Evolutionary conservation across 2,113 vertebrate species (phyloP), one percentile per base, ranked within the genome.

Genomic region (Hypocryptadius cinnamomeus): DNA sequence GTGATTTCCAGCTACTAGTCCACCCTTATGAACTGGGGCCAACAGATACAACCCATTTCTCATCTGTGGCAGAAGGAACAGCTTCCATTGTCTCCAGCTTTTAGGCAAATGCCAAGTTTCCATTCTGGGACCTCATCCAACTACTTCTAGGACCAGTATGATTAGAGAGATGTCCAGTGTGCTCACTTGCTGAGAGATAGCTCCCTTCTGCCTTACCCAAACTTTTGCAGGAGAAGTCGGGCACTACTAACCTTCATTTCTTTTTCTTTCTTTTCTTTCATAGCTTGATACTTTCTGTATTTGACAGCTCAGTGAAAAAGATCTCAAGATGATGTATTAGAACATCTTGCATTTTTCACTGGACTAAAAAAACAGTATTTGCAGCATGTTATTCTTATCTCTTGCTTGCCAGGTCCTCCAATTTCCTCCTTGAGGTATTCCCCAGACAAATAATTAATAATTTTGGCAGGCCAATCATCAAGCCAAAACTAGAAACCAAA

Each of bases 41-140:
- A 96, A 87, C 70, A 95, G 80, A 89, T 79, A 93, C 8, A 59
- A 79, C 87, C 77, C 68, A 79, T 96, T 96, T 94, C 89, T 96
- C 89, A 91, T 93, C 73, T 2, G 5, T 69, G 54, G 84, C 94
- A 93, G 92, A 69, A 93, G 78, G 63, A 96, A 82, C 73, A 91
- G 94, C 48, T 92, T 87, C 87, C 89, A 96, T 94, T 95, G 92
- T 96, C 78, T 92, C 57, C 45, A 82, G n/a, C 37, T 65, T 92
- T 79, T 79, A 93, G 80, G 70, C n/a, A 84, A 93, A 93, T 90
- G 93, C 93, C 94, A 96, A 95, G 89, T 96, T 96, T 96, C 95
- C 92, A 91, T 35, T 87, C 86, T 76, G 94, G 92, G 92, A 93
- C 27, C 33, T 44, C 3, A 5, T 94, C 95, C 96, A 96, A 86